Percentiles rank a stretch among this genome's conserved stretches.
These are phyloP conservation scores for Asteroscopus sphinx DNA, from an alignment of 2,888 invertebrate species.

Conservation along the genomic window DNA sequence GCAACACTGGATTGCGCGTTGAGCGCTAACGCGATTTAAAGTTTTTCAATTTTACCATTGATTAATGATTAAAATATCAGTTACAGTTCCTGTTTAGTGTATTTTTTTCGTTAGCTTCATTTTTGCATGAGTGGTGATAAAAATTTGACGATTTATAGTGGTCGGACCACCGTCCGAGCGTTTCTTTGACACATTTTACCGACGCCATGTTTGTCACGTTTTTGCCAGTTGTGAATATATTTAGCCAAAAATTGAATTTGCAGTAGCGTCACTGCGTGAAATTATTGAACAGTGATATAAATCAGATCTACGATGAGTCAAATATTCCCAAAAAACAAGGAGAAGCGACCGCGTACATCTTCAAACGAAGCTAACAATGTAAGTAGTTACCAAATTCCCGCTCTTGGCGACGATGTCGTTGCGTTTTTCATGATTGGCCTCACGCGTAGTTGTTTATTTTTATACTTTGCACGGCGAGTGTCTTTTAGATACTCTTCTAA, in stretches of 20 bases:
- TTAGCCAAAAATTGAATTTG: conserved; percentile 66
- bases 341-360: conserved; percentile 72
- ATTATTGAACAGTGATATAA: conserved; percentile 44
- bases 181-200: conserved; percentile 70
- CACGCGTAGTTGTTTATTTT: conserved; percentile 75
- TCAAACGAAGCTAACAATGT: conserved; percentile 73
- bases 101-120: conserved; percentile 1
- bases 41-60: conserved; percentile 20
- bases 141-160: conserved; percentile 10
- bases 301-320: conserved; percentile 72
- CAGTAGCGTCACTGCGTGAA: conserved; percentile 40
- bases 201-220: conserved; percentile 89
- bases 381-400: conserved; percentile 79
- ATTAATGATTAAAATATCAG: conserved; percentile 22
- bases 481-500: conserved; percentile 36
- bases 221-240: conserved; percentile 80
- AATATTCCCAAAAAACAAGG: conserved; percentile 69
- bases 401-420: conserved; percentile 70
- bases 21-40: conserved; percentile 33
- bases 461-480: conserved; percentile 51
- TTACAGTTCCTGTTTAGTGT: conserved; percentile 6
- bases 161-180: conserved; percentile 58
- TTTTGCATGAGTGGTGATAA: conserved; percentile 18
- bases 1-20: conserved; percentile 46
- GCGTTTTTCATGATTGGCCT: conserved; percentile 64